Conservation (phyloP, 1,140 invertebrate species). For the Megathymus violae region DNA sequence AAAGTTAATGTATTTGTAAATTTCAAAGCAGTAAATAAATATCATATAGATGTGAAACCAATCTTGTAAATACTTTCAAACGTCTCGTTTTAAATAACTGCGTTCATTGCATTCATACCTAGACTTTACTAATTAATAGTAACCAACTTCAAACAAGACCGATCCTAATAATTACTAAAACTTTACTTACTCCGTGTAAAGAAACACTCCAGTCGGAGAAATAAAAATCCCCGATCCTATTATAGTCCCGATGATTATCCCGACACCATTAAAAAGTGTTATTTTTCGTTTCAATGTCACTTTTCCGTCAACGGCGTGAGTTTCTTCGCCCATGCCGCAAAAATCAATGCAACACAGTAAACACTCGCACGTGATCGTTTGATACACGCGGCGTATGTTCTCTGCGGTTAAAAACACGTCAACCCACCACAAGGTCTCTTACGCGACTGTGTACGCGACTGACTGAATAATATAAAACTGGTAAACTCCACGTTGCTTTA, state of each 20-base stretch:
- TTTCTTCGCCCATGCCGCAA: conserved; percentile 80
- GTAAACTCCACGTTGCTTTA: conserved; percentile 31
- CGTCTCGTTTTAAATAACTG: too few relatives aligned
- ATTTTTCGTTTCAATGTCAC: conserved; percentile 92
- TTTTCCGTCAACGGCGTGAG: conserved; percentile 74
- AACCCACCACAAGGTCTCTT: conserved; percentile 23
- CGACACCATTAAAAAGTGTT: conserved; percentile 93
- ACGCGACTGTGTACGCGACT: conserved; percentile 17
- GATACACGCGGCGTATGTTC: conserved; percentile 42
- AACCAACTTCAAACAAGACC: not conserved
- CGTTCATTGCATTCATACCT: too few relatives aligned
- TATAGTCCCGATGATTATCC: conserved; percentile 93
- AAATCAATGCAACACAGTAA: conserved; percentile 74
- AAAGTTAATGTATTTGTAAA: too few relatives aligned
- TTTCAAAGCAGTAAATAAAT: too few relatives aligned
- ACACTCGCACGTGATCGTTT: conserved; percentile 64
- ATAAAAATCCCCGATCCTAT: conserved; percentile 94
- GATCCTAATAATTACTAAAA: conserved; percentile 7
- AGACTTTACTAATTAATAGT: too few relatives aligned
- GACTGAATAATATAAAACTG: conserved; percentile 16
- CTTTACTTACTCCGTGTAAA: conserved; percentile 85
- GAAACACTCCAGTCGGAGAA: conserved; percentile 89
- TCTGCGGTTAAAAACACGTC: not conserved
- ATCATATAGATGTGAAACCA: too few relatives aligned
- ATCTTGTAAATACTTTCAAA: too few relatives aligned